Conservation (phyloP, 2,797 vertebrate species). For the Hemitrygon akajei region DNA sequence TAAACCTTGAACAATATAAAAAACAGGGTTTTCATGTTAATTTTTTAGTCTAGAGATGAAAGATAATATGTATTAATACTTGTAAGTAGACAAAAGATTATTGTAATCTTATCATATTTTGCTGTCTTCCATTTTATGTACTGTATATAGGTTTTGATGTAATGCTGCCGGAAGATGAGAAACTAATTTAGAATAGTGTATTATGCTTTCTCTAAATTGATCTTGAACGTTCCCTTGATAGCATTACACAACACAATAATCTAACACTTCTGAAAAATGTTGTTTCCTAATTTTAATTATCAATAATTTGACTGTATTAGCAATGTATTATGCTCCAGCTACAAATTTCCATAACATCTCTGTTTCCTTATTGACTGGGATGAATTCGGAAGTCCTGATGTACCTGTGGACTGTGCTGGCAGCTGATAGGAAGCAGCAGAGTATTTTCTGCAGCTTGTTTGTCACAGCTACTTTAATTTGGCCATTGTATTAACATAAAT, state of each 20-base stretch:
- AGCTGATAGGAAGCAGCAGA: too few relatives aligned
- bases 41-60: conserved; percentile 77
- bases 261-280: conserved; percentile 85
- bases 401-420: too few relatives aligned
- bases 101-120: conserved; percentile 63
- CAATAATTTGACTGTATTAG: background rate
- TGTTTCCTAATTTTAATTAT: background rate
- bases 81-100: conserved; percentile 63
- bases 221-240: conserved; percentile 80
- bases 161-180: conserved; percentile 74
- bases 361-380: background rate
- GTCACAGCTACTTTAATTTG: too few relatives aligned
- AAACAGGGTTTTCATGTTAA: conserved; percentile 82
- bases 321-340: background rate
- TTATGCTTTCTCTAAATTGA: conserved; percentile 92
- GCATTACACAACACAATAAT: conserved; percentile 96
- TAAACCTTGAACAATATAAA: conserved; percentile 77
- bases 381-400: too few relatives aligned
- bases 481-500: too few relatives aligned
- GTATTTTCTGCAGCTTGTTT: too few relatives aligned
- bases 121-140: conserved; percentile 88
- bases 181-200: conserved; percentile 76
- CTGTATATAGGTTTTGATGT: conserved; percentile 82
- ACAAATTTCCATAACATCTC: background rate
- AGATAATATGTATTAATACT: conserved; percentile 63